Conservation (phyloP, 1,140 invertebrate genomes). For the Calliopsis andreniformis region DNA sequence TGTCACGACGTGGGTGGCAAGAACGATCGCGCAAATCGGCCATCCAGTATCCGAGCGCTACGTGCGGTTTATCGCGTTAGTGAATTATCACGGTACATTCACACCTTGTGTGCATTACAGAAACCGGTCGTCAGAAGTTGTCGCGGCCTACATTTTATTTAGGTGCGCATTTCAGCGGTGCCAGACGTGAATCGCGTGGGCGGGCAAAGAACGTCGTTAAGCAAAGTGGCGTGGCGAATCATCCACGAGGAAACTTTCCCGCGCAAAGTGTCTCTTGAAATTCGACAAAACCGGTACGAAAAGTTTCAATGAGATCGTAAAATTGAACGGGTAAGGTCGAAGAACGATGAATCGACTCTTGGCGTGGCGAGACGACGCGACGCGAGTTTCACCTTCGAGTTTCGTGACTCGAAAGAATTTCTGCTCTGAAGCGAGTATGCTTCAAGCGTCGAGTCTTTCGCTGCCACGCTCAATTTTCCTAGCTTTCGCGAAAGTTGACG, state of each 20-base stretch:
- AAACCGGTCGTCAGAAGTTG: slow-evolving; percentile 9
- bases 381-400: background rate
- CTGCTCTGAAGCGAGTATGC: background rate
- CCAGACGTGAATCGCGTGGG: background rate
- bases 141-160: slow-evolving; percentile 41
- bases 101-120: background rate
- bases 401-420: background rate
- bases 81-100: slow-evolving; percentile 51
- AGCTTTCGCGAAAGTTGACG: background rate
- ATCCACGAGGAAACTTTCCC: background rate
- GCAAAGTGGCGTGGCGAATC: slow-evolving; percentile 9
- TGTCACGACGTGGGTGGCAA: too few relatives aligned
- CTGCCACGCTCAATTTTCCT: background rate
- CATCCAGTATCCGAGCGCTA: background rate
- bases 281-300: too few relatives aligned
- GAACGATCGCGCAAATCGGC: background rate
- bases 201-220: slow-evolving; percentile 10
- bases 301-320: background rate
- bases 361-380: background rate
- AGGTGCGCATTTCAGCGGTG: slow-evolving; percentile 2
- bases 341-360: background rate
- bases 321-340: background rate
- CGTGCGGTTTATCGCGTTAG: background rate
- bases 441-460: background rate
- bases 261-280: too few relatives aligned